These are phyloP conservation scores for Gallinago nigripennis DNA, from an alignment of 2,797 vertebrate species.

Conservation along the genomic window DNA sequence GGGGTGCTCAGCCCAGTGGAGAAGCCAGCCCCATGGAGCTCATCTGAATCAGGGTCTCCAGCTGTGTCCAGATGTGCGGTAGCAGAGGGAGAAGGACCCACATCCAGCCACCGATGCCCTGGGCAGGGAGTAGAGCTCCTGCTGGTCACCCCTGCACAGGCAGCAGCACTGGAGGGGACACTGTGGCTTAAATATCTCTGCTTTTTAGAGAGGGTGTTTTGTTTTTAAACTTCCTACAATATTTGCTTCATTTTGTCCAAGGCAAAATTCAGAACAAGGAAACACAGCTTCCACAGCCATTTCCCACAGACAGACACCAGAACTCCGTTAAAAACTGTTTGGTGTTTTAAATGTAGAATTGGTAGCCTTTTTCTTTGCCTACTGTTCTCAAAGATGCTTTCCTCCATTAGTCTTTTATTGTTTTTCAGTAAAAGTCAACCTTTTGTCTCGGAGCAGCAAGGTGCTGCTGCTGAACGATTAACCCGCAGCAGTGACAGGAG, in stretches of 20 bases:
- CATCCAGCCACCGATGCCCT: accelerated
- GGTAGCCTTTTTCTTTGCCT: neutral
- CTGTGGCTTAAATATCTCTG: accelerated
- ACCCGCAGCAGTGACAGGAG: neutral
- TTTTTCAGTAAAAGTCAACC: neutral
- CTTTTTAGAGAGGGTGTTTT: neutral
- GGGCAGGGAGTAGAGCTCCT: neutral
- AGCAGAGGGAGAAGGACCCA: neutral
- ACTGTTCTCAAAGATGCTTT: neutral
- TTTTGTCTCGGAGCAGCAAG: neutral
- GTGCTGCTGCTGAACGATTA: neutral
- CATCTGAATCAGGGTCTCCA: accelerated
- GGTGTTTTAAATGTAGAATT: neutral
- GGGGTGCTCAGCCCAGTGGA: neutral
- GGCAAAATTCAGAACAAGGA: neutral
- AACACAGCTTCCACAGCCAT: neutral
- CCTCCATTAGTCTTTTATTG: neutral
- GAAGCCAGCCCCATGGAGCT: accelerated
- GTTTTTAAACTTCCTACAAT: neutral
- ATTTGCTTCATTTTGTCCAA: neutral
- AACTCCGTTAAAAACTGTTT: neutral
- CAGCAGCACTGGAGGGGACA: neutral
- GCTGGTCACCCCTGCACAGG: neutral
- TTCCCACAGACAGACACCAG: neutral
- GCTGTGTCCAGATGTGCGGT: accelerated